Percentiles rank a stretch among this genome's conserved stretches.
Evolutionary conservation across 2,888 invertebrate genomes (phyloP).

Genomic region (Thyatira batis): DNA sequence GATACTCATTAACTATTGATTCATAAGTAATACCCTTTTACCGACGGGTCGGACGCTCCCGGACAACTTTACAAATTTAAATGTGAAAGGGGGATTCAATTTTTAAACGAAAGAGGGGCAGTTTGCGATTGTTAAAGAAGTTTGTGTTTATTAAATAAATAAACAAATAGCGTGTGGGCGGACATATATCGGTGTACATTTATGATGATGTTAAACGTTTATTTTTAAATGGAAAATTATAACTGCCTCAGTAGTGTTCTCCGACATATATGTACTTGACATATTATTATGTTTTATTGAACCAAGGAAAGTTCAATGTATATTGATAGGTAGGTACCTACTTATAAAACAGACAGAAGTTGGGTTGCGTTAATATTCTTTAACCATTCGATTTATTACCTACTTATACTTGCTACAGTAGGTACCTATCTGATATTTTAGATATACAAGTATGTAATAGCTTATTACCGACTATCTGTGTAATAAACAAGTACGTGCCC

Average conservation of each 20-base stretch:
- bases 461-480: too few relatives aligned
- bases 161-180: not conserved
- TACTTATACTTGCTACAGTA: too few relatives aligned
- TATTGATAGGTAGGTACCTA: too few relatives aligned
- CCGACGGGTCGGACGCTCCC: conserved; percentile 55
- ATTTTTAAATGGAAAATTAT: not conserved
- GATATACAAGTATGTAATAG: too few relatives aligned
- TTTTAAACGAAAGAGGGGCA: conserved; percentile 48
- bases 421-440: too few relatives aligned
- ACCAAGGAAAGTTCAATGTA: too few relatives aligned
- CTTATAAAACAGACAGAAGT: too few relatives aligned
- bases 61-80: conserved; percentile 76
- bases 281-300: too few relatives aligned
- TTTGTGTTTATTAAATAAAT: not conserved
- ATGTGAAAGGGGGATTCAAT: conserved; percentile 58
- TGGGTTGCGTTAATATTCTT: too few relatives aligned
- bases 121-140: conserved; percentile 18
- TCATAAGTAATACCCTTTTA: conserved; percentile 81
- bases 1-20: conserved; percentile 82
- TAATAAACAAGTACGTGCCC: not conserved
- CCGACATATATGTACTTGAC: too few relatives aligned
- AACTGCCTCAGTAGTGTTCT: too few relatives aligned
- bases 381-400: too few relatives aligned
- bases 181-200: not conserved
- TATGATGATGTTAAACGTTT: not conserved